phyloP scores from a whole-genome alignment of 2,797 vertebrate genomes.

The Ctenopoma kingsleyae region DNA sequence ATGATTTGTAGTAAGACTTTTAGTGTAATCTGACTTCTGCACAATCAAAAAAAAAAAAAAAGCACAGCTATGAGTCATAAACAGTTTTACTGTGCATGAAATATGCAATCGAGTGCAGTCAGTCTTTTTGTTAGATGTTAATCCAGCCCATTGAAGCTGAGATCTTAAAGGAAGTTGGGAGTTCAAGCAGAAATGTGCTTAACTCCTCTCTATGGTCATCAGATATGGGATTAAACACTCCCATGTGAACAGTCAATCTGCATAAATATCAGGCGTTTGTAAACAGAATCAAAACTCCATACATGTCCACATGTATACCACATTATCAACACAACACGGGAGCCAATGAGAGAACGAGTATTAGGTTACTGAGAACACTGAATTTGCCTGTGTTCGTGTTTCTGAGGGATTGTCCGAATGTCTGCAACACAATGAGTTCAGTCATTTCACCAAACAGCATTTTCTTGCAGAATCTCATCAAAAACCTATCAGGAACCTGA shows the following conservation, averaged over 20 bases:
- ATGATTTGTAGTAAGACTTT: slow-evolving; percentile 47
- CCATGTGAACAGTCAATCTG: slow-evolving; percentile 42
- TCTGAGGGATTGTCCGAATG: slow-evolving; percentile 35
- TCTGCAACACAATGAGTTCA: slow-evolving; percentile 44
- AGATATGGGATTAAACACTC: slow-evolving; percentile 62
- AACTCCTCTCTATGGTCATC: slow-evolving; percentile 45
- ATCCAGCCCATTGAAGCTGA: slow-evolving; percentile 62
- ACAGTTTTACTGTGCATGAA: slow-evolving; percentile 66
- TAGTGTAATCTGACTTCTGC: slow-evolving; percentile 50
- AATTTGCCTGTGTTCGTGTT: slow-evolving; percentile 38
- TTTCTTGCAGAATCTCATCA: slow-evolving; percentile 63
- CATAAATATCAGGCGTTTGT: slow-evolving; percentile 52
- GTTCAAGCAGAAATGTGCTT: slow-evolving; percentile 46
- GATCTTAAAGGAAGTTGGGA: slow-evolving; percentile 55
- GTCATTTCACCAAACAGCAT: slow-evolving; percentile 53
- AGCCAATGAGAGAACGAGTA: slow-evolving; percentile 37
- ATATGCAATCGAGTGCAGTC: slow-evolving; percentile 47
- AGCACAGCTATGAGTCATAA: slow-evolving; percentile 35
- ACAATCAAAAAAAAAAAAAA: slow-evolving; percentile 12
- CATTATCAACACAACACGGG: slow-evolving; percentile 37
- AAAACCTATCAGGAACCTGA: slow-evolving; percentile 59
- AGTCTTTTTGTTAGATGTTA: slow-evolving; percentile 64
- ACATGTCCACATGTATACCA: slow-evolving; percentile 29
- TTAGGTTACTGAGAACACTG: slow-evolving; percentile 48
- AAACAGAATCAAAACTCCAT: slow-evolving; percentile 45